Conservation (phyloP, 2,113 vertebrate genomes). For the Periophthalmus modestus region DNA sequence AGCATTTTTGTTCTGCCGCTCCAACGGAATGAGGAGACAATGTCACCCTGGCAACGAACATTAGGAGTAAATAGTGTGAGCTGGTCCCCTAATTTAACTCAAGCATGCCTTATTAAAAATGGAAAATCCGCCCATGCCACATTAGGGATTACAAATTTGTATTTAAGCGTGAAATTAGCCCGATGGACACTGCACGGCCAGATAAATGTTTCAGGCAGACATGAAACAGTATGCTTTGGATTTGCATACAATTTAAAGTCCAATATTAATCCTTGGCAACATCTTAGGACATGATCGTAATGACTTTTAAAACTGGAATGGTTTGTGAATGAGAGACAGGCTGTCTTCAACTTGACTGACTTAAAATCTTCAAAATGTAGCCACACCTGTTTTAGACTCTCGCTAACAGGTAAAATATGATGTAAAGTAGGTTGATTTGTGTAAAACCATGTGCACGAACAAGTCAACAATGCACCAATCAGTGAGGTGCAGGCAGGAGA, state of each 20-base stretch:
- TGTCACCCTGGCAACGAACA: slow-evolving; percentile 61
- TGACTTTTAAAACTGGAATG: not conserved
- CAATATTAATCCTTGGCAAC: slow-evolving; percentile 49
- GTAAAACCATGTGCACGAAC: no score
- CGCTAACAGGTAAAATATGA: no score
- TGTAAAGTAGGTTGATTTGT: no score
- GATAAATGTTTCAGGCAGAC: slow-evolving; percentile 43
- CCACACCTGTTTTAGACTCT: no score
- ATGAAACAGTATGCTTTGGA: slow-evolving; percentile 19
- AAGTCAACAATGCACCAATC: no score
- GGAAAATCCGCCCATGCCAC: slow-evolving; percentile 50
- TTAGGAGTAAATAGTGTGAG: slow-evolving; percentile 65
- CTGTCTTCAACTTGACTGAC: not conserved
- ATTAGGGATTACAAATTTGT: slow-evolving; percentile 62
- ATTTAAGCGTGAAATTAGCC: slow-evolving; percentile 68
- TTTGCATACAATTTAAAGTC: slow-evolving; percentile 33
- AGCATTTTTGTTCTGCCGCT: slow-evolving; percentile 51
- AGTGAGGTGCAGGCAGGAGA: no score
- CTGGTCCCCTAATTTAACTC: slow-evolving; percentile 51
- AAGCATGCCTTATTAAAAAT: slow-evolving; percentile 70
- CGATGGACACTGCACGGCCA: slow-evolving; percentile 17
- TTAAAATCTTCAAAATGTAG: no score
- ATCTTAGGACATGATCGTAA: slow-evolving; percentile 14
- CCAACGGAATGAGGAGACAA: slow-evolving; percentile 54
- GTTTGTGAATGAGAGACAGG: not conserved